Conservation (phyloP, 2,888 invertebrate genomes). For the Andrena trimmerana region DNA sequence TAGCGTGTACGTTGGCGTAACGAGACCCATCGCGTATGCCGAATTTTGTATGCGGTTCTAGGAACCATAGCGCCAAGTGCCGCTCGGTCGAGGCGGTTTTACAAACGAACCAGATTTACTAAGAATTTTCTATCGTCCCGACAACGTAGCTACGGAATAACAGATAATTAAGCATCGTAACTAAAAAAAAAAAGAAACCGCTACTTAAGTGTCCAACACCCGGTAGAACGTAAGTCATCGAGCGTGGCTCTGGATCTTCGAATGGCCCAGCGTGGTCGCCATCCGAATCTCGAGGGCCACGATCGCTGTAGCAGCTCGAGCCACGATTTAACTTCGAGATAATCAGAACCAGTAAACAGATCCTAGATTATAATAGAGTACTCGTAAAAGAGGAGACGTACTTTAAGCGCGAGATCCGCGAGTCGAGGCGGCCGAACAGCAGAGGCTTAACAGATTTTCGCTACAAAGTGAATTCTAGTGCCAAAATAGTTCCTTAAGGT, state of each 20-base stretch:
- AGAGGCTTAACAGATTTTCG: constrained; percentile 64
- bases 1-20: neutral
- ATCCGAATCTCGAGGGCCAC: neutral
- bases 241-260: constrained; percentile 6
- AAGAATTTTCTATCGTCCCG: constrained; percentile 69
- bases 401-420: constrained; percentile 34
- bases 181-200: constrained; percentile 19
- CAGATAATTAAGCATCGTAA: constrained; percentile 50
- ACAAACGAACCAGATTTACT: constrained; percentile 66
- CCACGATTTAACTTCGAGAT: constrained; percentile 40
- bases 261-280: no score
- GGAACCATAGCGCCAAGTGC: constrained; percentile 8
- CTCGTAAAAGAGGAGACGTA: constrained; percentile 19
- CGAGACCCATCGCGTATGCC: constrained; percentile 5
- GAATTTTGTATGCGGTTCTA: constrained; percentile 62
- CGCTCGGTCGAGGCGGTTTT: constrained; percentile 40
- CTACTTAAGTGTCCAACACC: constrained; percentile 42
- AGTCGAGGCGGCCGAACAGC: constrained; percentile 48
- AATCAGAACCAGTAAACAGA: constrained; percentile 45
- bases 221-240: constrained; percentile 31
- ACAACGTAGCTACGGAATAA: constrained; percentile 49
- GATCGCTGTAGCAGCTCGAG: constrained; percentile 17
- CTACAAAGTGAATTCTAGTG: constrained; percentile 78
- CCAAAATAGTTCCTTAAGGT: constrained; percentile 81
- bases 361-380: constrained; percentile 34